These are phyloP conservation scores for Uloborus plumipes DNA, from an alignment of 2,888 invertebrate genomes.

Conservation along the genomic window DNA sequence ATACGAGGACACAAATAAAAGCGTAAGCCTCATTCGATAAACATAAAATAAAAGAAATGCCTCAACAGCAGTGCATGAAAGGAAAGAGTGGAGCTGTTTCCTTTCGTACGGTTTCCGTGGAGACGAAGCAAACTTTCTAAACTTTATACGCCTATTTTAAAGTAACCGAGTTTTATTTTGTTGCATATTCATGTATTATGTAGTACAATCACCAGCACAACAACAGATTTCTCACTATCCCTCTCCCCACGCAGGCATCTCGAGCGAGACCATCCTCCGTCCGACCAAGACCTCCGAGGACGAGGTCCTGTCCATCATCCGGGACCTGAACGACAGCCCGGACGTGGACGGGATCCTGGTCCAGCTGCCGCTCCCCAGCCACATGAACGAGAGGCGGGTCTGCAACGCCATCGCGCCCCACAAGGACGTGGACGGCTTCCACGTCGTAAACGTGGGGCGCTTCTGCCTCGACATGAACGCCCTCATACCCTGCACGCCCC, in stretches of 20 bases:
- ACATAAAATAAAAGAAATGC: too few species aligned
- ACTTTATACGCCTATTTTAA: too few species aligned
- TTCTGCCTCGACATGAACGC: constrained; percentile 70
- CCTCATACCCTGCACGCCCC: constrained; percentile 84
- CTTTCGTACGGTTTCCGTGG: too few species aligned
- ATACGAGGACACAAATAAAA: too few species aligned
- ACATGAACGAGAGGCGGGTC: constrained; percentile 72
- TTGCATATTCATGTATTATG: too few species aligned
- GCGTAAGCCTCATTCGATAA: too few species aligned
- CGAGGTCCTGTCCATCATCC: constrained; percentile 55
- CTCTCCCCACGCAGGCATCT: constrained; percentile 30
- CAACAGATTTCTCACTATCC: too few species aligned
- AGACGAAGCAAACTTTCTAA: too few species aligned
- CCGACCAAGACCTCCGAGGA: constrained; percentile 46
- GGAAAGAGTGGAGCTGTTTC: too few species aligned
- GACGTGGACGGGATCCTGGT: constrained; percentile 84
- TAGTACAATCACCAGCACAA: too few species aligned
- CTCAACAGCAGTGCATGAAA: too few species aligned
- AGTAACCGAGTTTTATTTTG: too few species aligned
- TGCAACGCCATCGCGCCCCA: constrained; percentile 84
- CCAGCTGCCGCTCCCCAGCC: constrained; percentile 82
- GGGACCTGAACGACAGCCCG: constrained; percentile 54
- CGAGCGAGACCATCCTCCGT: constrained; percentile 54
- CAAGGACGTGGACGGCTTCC: constrained; percentile 95
- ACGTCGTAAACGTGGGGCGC: constrained; percentile 85